Percentiles rank a stretch among this genome's conserved stretches.
Evolutionary conservation across 2,888 invertebrate genomes (phyloP).

Genomic region (Toxonevra muliebris): DNA sequence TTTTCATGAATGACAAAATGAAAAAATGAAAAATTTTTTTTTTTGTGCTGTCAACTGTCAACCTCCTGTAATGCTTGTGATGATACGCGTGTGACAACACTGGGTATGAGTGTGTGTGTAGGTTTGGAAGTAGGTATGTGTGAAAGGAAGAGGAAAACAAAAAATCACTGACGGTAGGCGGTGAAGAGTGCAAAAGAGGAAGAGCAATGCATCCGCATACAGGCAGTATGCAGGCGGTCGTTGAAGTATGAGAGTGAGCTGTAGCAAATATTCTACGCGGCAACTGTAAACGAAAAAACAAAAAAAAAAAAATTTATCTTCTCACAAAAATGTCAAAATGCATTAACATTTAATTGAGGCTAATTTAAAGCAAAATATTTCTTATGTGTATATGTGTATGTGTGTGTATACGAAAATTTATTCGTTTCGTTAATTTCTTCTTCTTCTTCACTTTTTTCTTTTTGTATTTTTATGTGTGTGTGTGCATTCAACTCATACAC

Average conservation of each 20-base stretch:
- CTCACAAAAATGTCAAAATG: constrained; percentile 62
- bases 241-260: not conserved
- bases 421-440: not conserved
- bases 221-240: not conserved
- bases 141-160: not conserved
- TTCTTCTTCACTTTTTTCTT: too few species aligned
- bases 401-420: constrained; percentile 2
- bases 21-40: too few species aligned
- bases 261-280: constrained; percentile 1
- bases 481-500: constrained; percentile 20
- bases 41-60: constrained; percentile 36
- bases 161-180: not conserved
- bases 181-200: not conserved
- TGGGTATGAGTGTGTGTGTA: constrained; percentile 4
- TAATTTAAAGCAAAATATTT: constrained; percentile 59
- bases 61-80: constrained; percentile 29
- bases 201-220: not conserved
- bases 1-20: constrained; percentile 37
- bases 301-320: constrained; percentile 26
- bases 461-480: constrained; percentile 25
- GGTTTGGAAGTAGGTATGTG: not conserved
- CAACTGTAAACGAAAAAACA: not conserved
- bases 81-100: constrained; percentile 32
- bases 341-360: constrained; percentile 66
- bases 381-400: constrained; percentile 42